phyloP scores from a whole-genome alignment of 2,113 vertebrate genomes.

The Lagopus muta region DNA sequence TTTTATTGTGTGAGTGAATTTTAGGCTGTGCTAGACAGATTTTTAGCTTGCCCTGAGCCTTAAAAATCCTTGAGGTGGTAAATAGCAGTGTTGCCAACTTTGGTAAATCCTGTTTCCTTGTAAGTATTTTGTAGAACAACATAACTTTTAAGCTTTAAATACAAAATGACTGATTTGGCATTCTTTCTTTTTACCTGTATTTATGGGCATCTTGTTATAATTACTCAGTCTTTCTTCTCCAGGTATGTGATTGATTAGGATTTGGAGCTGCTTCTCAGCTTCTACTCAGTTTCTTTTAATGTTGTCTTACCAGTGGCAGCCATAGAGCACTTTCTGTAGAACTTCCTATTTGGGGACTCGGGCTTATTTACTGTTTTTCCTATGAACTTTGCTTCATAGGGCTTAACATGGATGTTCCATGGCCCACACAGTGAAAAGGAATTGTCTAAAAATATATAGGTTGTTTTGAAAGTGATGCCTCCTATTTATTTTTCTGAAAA shows the following conservation, averaged over 20 bases:
- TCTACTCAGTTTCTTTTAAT: not conserved
- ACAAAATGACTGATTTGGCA: not conserved
- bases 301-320: not conserved
- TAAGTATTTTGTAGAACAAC: not conserved
- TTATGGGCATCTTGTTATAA: not conserved
- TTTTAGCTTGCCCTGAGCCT: constrained; percentile 28
- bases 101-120: not conserved
- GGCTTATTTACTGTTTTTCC: not conserved
- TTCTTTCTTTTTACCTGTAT: not conserved
- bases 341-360: not conserved
- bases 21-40: not conserved
- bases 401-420: not conserved
- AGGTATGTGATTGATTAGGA: not conserved
- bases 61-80: constrained; percentile 10
- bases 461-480: too few relatives aligned
- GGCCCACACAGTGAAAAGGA: too few relatives aligned
- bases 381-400: not conserved
- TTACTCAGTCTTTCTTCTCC: not conserved
- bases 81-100: not conserved
- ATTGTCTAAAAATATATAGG: too few relatives aligned
- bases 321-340: not conserved
- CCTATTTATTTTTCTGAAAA: too few relatives aligned
- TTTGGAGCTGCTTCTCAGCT: not conserved
- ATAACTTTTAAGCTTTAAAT: not conserved
- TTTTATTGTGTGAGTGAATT: constrained; percentile 4